phyloP scores from a whole-genome alignment of 2,797 vertebrate species.

The Nannoperca australis region DNA sequence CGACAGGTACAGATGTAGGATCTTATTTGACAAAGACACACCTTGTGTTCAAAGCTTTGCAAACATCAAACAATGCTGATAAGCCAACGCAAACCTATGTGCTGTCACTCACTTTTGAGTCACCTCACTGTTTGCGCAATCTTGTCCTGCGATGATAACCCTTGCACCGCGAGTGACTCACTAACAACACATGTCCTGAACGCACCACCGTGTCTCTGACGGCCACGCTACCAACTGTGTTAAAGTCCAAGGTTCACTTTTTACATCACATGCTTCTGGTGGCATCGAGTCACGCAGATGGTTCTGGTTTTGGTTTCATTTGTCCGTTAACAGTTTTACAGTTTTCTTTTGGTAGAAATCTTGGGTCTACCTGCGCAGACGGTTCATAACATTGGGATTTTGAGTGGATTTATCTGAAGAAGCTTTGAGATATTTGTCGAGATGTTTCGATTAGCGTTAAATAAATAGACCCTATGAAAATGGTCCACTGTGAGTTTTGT shows the following conservation, averaged over 20 bases:
- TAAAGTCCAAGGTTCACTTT: background rate
- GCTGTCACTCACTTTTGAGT: background rate
- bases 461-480: background rate
- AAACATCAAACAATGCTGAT: background rate
- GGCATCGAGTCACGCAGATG: background rate
- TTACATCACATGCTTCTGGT: background rate
- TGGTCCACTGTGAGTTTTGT: background rate
- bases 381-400: background rate
- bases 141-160: conserved; percentile 12
- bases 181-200: background rate
- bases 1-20: background rate
- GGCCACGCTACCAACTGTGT: background rate
- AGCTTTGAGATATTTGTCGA: background rate
- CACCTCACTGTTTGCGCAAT: conserved; percentile 11
- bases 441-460: too few species aligned
- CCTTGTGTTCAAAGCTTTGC: background rate
- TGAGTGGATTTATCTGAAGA: background rate
- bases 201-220: background rate
- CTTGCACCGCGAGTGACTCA: conserved; percentile 32
- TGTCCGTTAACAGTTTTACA: background rate
- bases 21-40: background rate
- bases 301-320: background rate
- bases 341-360: background rate
- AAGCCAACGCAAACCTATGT: background rate
- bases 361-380: background rate